Evolutionary conservation across 2,113 vertebrate species (phyloP).

Genomic region (Calyptommatus sinebrachiatus): DNA sequence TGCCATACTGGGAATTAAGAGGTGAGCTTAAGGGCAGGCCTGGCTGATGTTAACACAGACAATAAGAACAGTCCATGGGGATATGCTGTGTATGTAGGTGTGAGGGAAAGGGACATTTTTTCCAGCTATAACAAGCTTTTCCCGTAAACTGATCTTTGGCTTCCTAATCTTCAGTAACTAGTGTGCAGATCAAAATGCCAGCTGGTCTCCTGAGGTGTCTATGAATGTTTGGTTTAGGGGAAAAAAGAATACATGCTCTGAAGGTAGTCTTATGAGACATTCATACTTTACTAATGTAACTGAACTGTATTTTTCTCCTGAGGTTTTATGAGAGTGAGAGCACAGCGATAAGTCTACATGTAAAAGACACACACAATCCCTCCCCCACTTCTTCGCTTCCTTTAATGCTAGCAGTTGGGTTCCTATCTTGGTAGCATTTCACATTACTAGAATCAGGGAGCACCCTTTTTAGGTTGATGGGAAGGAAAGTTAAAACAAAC

Average conservation of each 20-base stretch:
- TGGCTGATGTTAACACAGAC: conserved; percentile 5
- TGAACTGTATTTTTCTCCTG: too few species aligned
- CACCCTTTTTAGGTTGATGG: too few species aligned
- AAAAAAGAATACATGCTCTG: fast-evolving
- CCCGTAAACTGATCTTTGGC: conserved; percentile 38
- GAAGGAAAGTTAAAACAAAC: too few species aligned
- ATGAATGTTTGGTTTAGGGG: conserved; percentile 4
- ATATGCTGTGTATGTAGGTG: conserved; percentile 9
- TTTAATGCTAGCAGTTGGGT: too few species aligned
- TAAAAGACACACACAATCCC: too few species aligned
- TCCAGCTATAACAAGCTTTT: conserved; percentile 16
- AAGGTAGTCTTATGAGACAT: neutral
- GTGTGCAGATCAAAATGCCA: conserved; percentile 46
- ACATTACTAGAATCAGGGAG: too few species aligned
- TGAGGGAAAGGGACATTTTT: conserved; percentile 26
- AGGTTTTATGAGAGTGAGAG: too few species aligned
- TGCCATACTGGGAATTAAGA: conserved; percentile 3
- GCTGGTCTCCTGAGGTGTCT: conserved; percentile 21
- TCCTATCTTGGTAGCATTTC: too few species aligned
- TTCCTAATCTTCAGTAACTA: conserved; percentile 42
- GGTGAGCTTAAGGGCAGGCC: neutral
- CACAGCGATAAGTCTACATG: too few species aligned
- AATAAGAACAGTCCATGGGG: conserved; percentile 19
- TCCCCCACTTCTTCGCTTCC: too few species aligned
- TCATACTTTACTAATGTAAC: too few species aligned